Conservation (phyloP, 2,797 vertebrate genomes). For the Hydrocynus forskahlii region DNA sequence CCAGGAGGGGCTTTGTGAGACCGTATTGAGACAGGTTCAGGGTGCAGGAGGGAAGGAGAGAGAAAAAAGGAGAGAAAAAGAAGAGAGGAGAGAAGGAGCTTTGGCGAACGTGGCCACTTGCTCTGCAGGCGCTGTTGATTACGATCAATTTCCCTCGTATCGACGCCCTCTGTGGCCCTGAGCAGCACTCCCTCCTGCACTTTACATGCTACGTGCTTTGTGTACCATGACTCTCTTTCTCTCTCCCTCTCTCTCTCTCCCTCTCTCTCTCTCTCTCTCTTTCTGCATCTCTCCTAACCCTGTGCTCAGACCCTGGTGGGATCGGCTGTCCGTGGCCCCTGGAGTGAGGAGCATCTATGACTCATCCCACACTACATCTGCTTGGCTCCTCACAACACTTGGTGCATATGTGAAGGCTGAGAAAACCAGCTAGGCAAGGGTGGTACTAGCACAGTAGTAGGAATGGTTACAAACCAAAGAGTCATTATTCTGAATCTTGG, state of each 20-base stretch:
- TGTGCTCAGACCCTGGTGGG: slow-evolving; percentile 35
- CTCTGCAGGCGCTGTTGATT: slow-evolving; percentile 84
- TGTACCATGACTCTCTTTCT: slow-evolving; percentile 74
- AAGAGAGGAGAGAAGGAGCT: slow-evolving; percentile 68
- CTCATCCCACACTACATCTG: slow-evolving; percentile 54
- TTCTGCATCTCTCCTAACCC: slow-evolving; percentile 40
- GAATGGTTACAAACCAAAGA: slow-evolving; percentile 1
- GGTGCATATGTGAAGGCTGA: slow-evolving; percentile 11
- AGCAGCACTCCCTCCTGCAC: slow-evolving; percentile 79
- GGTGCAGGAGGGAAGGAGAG: slow-evolving; percentile 53
- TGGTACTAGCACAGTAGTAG: slow-evolving; percentile 14
- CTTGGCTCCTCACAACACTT: slow-evolving; percentile 24
- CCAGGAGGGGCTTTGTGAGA: slow-evolving; percentile 50
- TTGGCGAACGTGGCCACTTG: slow-evolving; percentile 75
- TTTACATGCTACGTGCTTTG: slow-evolving; percentile 84
- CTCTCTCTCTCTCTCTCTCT: slow-evolving; percentile 50
- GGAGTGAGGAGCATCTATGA: slow-evolving; percentile 56
- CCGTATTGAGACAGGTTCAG: slow-evolving; percentile 49
- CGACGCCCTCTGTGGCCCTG: slow-evolving; percentile 81
- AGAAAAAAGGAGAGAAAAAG: slow-evolving; percentile 59
- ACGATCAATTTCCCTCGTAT: slow-evolving; percentile 85
- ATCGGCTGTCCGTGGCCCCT: slow-evolving; percentile 48
- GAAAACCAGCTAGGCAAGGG: slow-evolving; percentile 33
- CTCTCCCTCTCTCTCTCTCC: slow-evolving; percentile 38
- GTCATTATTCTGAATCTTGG: slow-evolving; percentile 15